Evolutionary conservation across 2,797 vertebrate genomes (phyloP).

Genomic region (Chrysocyon brachyurus): DNA sequence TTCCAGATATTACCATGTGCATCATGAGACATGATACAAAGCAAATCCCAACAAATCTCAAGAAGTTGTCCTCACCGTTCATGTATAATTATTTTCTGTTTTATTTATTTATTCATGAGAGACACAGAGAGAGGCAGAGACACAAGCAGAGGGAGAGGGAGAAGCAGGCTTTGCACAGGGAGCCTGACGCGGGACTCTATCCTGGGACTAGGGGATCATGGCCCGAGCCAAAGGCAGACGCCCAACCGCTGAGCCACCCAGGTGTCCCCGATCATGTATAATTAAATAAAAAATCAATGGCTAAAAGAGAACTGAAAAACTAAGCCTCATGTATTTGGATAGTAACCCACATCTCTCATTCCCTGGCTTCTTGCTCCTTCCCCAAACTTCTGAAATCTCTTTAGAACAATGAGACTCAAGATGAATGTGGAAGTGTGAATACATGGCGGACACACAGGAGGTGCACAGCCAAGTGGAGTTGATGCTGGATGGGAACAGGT

Average conservation of each 20-base stretch:
- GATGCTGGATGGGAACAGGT: not conserved
- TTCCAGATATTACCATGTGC: not conserved
- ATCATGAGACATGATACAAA: not conserved
- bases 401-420: not conserved
- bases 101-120: too few species aligned
- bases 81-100: not conserved
- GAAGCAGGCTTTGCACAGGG: too few species aligned
- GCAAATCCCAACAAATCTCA: not conserved
- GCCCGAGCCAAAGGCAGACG: too few species aligned
- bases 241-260: too few species aligned
- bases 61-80: not conserved
- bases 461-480: not conserved
- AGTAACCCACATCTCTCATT: not conserved
- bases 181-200: too few species aligned
- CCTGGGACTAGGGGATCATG: too few species aligned
- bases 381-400: not conserved
- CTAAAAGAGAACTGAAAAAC: not conserved
- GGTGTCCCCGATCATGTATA: not conserved
- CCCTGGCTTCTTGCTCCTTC: too few species aligned
- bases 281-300: not conserved
- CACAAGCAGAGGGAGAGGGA: too few species aligned
- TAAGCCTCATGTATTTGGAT: not conserved
- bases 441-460: not conserved
- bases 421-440: not conserved
- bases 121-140: too few species aligned